Percentiles rank a stretch among this genome's conserved stretches.
Evolutionary conservation across 2,113 vertebrate genomes (phyloP).

Genomic region (Rostratula benghalensis): DNA sequence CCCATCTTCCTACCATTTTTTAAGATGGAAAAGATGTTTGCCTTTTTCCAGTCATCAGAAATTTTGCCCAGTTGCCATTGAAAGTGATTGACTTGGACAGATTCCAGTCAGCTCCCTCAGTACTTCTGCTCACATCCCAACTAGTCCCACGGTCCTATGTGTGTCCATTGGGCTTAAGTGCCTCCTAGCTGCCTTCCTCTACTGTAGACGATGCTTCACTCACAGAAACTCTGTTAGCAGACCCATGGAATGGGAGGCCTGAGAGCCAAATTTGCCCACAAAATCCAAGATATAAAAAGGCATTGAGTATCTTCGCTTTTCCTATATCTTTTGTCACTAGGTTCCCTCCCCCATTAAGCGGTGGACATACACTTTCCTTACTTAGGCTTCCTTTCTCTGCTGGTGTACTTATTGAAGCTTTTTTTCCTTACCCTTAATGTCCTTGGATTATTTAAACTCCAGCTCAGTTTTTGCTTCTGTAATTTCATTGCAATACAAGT

Average conservation of each 20-base stretch:
- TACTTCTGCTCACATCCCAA: neutral
- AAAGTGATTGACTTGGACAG: neutral
- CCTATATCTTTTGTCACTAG: neutral
- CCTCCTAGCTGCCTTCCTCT: neutral
- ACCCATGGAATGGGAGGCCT: neutral
- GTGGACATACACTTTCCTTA: neutral
- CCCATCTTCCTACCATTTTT: neutral
- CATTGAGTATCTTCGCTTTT: neutral
- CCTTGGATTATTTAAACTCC: neutral
- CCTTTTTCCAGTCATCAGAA: neutral
- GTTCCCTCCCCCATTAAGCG: neutral
- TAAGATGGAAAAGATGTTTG: neutral
- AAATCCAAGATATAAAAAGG: neutral
- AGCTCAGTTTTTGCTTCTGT: neutral
- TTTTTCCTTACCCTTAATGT: neutral
- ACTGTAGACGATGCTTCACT: neutral
- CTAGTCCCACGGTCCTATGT: neutral
- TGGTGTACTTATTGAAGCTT: neutral
- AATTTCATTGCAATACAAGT: neutral
- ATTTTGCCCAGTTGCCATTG: neutral
- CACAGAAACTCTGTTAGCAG: neutral
- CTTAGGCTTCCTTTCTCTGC: neutral
- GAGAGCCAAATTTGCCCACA: neutral
- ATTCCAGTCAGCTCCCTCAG: neutral
- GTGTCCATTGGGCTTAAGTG: neutral